Evolutionary conservation across 2,113 vertebrate genomes (phyloP).

Genomic region (Charina bottae): DNA sequence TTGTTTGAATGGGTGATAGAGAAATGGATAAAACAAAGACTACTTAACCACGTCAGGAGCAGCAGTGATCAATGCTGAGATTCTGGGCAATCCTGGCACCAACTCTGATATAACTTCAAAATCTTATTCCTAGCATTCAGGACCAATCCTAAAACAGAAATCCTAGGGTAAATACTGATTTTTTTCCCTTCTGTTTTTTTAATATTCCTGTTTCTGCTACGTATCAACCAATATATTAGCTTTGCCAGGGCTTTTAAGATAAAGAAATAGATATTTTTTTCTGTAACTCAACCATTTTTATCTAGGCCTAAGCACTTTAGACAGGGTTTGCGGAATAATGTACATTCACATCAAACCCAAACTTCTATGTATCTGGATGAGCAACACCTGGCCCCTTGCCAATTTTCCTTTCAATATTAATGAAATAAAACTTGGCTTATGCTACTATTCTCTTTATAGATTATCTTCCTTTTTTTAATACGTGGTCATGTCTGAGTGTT

Average conservation of each 20-base stretch:
- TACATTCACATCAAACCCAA: not conserved
- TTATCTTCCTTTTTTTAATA: not conserved
- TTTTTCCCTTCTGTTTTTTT: not conserved
- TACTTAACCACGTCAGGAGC: not conserved
- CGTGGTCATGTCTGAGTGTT: not conserved
- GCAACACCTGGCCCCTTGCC: not conserved
- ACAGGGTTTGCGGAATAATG: not conserved
- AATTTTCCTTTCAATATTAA: slow-evolving; percentile 14
- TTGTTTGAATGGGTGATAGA: no score
- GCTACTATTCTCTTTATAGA: not conserved
- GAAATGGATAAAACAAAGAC: not conserved
- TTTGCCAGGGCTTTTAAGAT: not conserved
- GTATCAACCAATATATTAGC: not conserved
- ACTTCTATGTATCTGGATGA: not conserved
- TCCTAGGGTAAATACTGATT: not conserved
- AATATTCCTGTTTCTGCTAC: not conserved
- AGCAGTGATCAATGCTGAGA: not conserved
- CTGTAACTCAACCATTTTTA: not conserved
- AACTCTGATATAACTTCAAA: not conserved
- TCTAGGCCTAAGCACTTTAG: not conserved
- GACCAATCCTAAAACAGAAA: not conserved
- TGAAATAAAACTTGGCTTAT: slow-evolving; percentile 1
- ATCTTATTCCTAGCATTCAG: not conserved
- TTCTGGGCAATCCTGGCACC: not conserved
- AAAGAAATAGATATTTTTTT: not conserved